A percentile compares a stretch with the other conserved stretches of the same genome.
Conservation (phyloP, 1,140 invertebrate genomes). For the Frieseomelitta varia region DNA sequence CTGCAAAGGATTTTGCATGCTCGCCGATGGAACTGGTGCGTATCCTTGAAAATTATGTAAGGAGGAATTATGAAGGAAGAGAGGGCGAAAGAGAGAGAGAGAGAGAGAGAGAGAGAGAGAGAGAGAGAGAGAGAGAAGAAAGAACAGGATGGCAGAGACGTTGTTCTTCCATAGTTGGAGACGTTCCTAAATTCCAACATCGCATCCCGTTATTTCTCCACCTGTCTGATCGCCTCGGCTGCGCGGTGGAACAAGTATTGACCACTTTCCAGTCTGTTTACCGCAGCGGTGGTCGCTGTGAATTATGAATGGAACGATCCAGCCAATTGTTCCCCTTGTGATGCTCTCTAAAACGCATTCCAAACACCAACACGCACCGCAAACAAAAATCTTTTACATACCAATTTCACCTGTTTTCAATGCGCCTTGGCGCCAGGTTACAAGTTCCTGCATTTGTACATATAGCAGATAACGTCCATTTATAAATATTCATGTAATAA, state of each 20-base stretch:
- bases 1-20: not conserved
- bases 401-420: not conserved
- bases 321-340: not conserved
- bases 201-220: conserved; percentile 71
- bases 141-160: conserved; percentile 11
- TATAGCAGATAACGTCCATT: not conserved
- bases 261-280: conserved; percentile 47
- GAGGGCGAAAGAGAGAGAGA: not conserved
- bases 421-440: not conserved
- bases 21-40: not conserved
- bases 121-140: not conserved
- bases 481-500: not conserved
- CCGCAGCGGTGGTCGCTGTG: conserved; percentile 8
- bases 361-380: not conserved
- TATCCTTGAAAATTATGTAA: conserved; percentile 32
- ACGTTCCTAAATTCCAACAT: conserved; percentile 72
- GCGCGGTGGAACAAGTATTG: conserved; percentile 50
- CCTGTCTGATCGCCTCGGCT: conserved; percentile 51
- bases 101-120: not conserved
- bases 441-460: not conserved
- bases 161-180: conserved; percentile 53
- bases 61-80: not conserved
- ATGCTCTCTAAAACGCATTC: not conserved
- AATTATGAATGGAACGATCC: conserved; percentile 35
- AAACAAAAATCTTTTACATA: not conserved